phyloP scores from a whole-genome alignment of 1,140 invertebrate genomes.

The Laodelphax striatellus region DNA sequence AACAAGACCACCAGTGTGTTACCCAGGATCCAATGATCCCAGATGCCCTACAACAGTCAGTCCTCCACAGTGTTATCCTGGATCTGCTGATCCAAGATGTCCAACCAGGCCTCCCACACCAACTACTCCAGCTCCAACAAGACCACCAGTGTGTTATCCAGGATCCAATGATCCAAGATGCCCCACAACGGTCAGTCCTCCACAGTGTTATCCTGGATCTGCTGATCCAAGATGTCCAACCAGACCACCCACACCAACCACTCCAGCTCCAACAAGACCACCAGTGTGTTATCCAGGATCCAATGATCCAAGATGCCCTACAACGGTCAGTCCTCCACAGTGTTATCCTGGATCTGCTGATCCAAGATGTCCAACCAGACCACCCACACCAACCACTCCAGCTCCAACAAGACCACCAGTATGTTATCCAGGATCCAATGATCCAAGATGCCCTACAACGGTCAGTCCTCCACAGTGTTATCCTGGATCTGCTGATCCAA shows the following conservation, averaged over 20 bases:
- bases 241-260: too few relatives aligned
- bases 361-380: conserved; percentile 29
- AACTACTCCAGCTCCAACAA: conserved; percentile 28
- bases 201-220: too few relatives aligned
- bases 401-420: conserved; percentile 12
- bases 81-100: conserved; percentile 27
- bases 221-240: too few relatives aligned
- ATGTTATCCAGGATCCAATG: too few relatives aligned
- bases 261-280: conserved; percentile 15
- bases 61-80: conserved; percentile 24
- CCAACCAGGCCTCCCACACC: conserved; percentile 17
- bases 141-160: conserved; percentile 24
- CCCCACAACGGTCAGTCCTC: conserved; percentile 19
- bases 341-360: conserved; percentile 29
- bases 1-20: conserved; percentile 17
- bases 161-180: conserved; percentile 26
- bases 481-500: conserved; percentile 20
- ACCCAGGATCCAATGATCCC: conserved; percentile 29
- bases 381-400: too few relatives aligned
- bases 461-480: conserved; percentile 19
- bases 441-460: too few relatives aligned
- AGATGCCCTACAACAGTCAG: conserved; percentile 19
- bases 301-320: too few relatives aligned
- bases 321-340: neutral
- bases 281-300: too few relatives aligned